A percentile compares a stretch with the other conserved stretches of the same genome.
Conservation (phyloP, 2,113 vertebrate genomes). For the Acanthochromis polyacanthus region DNA sequence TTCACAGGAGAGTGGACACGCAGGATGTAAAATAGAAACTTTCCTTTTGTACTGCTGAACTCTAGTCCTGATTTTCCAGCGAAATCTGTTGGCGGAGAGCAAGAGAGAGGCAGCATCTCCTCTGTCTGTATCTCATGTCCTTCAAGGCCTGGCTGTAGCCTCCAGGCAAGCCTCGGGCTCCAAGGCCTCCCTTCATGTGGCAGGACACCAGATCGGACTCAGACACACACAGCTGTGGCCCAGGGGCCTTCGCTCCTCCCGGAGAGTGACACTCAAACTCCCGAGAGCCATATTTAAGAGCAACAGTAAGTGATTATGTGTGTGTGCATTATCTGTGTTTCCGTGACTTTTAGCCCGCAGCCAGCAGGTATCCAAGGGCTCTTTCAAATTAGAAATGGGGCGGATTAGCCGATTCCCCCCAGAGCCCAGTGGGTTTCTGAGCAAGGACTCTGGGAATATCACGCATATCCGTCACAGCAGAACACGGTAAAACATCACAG, state of each 20-base stretch:
- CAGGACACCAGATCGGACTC: conserved; percentile 76
- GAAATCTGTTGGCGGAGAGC: conserved; percentile 18
- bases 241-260: conserved; percentile 64
- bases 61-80: conserved; percentile 15
- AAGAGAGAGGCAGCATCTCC: conserved; percentile 35
- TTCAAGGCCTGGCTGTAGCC: conserved; percentile 74
- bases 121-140: conserved; percentile 61
- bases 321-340: conserved; percentile 59
- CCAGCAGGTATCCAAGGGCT: conserved; percentile 69
- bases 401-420: conserved; percentile 51
- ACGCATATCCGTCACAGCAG: conserved; percentile 70
- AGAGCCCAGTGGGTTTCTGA: conserved; percentile 59
- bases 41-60: background rate
- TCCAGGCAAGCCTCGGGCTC: conserved; percentile 71
- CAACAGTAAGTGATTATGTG: conserved; percentile 70
- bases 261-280: conserved; percentile 66
- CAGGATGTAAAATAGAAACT: conserved; percentile 24
- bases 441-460: conserved; percentile 76
- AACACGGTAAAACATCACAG: conserved; percentile 63
- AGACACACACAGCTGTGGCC: conserved; percentile 76
- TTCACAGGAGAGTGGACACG: conserved; percentile 10
- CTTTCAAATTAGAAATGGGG: conserved; percentile 68
- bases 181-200: conserved; percentile 71
- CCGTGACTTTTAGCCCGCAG: conserved; percentile 65
- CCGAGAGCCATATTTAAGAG: conserved; percentile 73